Conservation (phyloP, 37 sponge, comb jelly and placozoan genomes). For the Hexactinellida sp. region DNA sequence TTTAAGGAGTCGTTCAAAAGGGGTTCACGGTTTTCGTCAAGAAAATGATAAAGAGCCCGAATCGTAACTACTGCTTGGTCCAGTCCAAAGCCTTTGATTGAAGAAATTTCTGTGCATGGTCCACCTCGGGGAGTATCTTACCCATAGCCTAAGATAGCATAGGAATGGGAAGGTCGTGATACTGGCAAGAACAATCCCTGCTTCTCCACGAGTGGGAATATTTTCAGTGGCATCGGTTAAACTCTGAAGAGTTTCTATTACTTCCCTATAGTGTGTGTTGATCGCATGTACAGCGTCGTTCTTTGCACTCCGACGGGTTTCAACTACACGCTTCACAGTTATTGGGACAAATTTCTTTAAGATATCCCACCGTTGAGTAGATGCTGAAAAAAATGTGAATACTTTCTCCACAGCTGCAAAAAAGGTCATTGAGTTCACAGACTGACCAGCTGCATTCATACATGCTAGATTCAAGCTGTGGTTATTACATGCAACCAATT, state of each 20-base stretch:
- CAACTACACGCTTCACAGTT: not conserved
- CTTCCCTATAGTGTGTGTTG: not conserved
- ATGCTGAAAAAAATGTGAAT: not conserved
- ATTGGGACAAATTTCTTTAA: not conserved
- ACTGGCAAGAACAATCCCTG: not conserved
- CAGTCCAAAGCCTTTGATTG: not conserved
- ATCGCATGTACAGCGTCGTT: not conserved
- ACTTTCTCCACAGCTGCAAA: not conserved
- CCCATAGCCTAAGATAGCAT: not conserved
- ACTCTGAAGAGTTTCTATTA: not conserved
- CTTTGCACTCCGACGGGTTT: not conserved
- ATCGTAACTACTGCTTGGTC: not conserved
- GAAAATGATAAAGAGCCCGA: not conserved
- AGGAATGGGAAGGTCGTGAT: not conserved
- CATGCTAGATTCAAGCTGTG: not conserved
- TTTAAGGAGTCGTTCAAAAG: not conserved
- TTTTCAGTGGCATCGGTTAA: not conserved
- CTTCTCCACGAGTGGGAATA: not conserved
- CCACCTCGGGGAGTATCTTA: not conserved
- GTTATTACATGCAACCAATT: not conserved
- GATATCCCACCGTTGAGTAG: not conserved
- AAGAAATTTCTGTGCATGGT: not conserved
- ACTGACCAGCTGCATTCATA: not conserved
- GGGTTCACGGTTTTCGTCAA: not conserved
- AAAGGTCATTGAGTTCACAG: not conserved